Percentiles rank a stretch among this genome's conserved stretches.
Evolutionary conservation across 2,888 invertebrate genomes (phyloP).

Genomic region (Oscheius sp.): DNA sequence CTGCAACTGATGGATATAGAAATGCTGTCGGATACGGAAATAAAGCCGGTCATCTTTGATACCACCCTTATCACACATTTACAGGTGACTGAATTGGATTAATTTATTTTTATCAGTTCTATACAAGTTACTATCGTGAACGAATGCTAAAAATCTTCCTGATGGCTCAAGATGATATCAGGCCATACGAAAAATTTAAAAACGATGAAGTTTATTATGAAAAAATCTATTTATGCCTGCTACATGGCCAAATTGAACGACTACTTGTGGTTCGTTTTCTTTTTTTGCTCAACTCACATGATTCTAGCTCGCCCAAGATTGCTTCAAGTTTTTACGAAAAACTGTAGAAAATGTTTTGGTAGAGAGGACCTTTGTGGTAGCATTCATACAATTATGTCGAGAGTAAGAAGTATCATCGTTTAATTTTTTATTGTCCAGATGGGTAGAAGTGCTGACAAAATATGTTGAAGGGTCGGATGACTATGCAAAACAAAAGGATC

Average conservation of each 20-base stretch:
- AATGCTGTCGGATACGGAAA: neutral
- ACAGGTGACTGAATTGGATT: neutral
- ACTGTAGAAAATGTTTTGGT: too few species aligned
- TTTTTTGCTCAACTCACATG: too few species aligned
- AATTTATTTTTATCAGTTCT: neutral
- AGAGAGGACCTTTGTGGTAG: too few species aligned
- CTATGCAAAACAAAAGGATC: too few species aligned
- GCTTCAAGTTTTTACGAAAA: too few species aligned
- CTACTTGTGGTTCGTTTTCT: too few species aligned
- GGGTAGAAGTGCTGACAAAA: too few species aligned
- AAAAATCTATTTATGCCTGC: neutral
- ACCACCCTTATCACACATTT: neutral
- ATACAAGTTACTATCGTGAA: slow-evolving; percentile 1
- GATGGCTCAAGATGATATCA: neutral
- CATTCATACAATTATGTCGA: too few species aligned
- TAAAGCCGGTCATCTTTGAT: neutral
- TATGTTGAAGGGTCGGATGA: too few species aligned
- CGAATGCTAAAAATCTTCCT: neutral
- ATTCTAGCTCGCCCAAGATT: too few species aligned
- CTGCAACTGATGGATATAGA: slow-evolving; percentile 9
- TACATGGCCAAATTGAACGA: neutral
- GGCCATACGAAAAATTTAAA: neutral
- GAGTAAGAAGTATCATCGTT: too few species aligned
- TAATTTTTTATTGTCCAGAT: too few species aligned
- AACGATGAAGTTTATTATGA: neutral